Percentiles rank a stretch among this genome's conserved stretches.
phyloP scores from a whole-genome alignment of 2,113 vertebrate species.

The Hippocampus barbouri region DNA sequence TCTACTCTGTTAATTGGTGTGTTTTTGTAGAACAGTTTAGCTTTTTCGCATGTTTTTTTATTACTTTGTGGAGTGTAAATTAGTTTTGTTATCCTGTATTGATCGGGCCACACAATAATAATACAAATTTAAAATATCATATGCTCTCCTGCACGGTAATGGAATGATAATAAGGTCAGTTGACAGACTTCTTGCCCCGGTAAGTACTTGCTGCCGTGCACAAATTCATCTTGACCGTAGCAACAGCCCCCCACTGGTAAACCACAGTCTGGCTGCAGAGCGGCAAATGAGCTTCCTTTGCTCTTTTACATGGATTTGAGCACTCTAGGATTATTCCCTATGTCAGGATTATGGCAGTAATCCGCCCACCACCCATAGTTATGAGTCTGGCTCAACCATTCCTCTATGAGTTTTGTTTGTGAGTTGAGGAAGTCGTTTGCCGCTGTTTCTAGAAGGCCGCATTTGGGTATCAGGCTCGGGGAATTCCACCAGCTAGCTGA shows the following conservation, averaged over 20 bases:
- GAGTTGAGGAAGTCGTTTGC: constrained; percentile 41
- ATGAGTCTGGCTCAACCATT: constrained; percentile 46
- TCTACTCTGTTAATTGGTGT: neutral
- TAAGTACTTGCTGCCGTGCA: constrained; percentile 34
- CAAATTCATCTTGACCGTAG: constrained; percentile 41
- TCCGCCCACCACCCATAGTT: constrained; percentile 48
- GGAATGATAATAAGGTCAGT: neutral
- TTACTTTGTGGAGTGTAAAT: neutral
- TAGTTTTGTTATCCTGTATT: neutral
- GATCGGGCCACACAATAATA: neutral
- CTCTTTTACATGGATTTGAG: constrained; percentile 60
- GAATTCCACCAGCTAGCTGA: constrained; percentile 46
- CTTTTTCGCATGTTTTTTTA: neutral
- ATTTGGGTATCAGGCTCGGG: constrained; percentile 30
- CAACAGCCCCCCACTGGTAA: constrained; percentile 43
- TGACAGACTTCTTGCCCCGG: neutral
- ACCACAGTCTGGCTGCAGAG: constrained; percentile 21
- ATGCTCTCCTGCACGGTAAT: neutral
- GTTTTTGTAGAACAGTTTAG: neutral
- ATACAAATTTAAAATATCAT: neutral
- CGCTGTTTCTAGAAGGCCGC: constrained; percentile 41
- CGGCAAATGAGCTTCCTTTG: constrained; percentile 49
- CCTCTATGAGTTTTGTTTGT: constrained; percentile 31
- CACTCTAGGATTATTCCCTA: constrained; percentile 55
- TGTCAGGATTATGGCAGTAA: constrained; percentile 57